Evolutionary conservation across 2,113 vertebrate genomes (phyloP).

Genomic region (Indri indri): DNA sequence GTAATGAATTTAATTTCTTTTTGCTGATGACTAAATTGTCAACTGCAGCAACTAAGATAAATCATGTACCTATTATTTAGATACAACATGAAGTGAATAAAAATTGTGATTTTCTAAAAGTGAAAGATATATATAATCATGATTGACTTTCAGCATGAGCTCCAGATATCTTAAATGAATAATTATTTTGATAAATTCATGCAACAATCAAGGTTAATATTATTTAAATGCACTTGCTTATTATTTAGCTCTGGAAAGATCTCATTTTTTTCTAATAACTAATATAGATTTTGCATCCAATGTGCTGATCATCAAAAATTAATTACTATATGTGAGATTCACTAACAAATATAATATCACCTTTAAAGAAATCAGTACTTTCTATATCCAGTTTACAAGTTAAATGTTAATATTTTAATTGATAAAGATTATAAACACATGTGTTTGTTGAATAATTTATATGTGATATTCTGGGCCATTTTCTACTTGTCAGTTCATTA

Average conservation of each 20-base stretch:
- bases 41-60: not conserved
- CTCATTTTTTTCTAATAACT: not conserved
- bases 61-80: not conserved
- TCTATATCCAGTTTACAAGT: not conserved
- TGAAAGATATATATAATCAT: not conserved
- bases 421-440: not conserved
- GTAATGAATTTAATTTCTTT: not conserved
- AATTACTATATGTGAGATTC: not conserved
- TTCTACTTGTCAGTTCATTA: not conserved
- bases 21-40: not conserved
- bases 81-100: not conserved
- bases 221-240: not conserved
- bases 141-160: not conserved
- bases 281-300: not conserved
- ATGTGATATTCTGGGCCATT: not conserved
- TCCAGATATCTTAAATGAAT: not conserved
- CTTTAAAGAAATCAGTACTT: not conserved
- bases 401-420: not conserved
- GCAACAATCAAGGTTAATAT: not conserved
- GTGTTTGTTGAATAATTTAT: not conserved
- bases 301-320: not conserved
- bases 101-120: not conserved
- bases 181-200: not conserved
- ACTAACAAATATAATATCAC: not conserved
- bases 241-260: not conserved